Percentiles rank a stretch among this genome's conserved stretches.
phyloP scores from a whole-genome alignment of 2,797 vertebrate genomes.

The Gobio occitaniae region DNA sequence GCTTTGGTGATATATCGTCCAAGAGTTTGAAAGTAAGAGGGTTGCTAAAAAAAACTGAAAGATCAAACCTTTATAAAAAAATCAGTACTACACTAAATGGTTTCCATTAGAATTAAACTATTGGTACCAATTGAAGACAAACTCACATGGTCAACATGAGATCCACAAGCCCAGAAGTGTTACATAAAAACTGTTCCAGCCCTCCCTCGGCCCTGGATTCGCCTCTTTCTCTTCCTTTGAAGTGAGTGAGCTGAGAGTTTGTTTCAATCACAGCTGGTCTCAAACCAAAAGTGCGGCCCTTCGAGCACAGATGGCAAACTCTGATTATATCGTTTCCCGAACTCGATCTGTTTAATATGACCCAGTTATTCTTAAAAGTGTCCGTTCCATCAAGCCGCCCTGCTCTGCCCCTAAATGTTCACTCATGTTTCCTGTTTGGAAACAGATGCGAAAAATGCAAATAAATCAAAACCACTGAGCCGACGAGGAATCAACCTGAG shows the following conservation, averaged over 20 bases:
- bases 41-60: background rate
- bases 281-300: conserved; percentile 49
- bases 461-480: conserved; percentile 84
- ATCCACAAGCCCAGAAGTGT: conserved; percentile 29
- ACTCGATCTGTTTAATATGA: conserved; percentile 49
- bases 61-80: background rate
- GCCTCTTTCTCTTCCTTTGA: conserved; percentile 36
- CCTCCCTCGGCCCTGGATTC: conserved; percentile 8
- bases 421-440: conserved; percentile 85
- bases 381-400: conserved; percentile 54
- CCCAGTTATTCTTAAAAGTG: conserved; percentile 52
- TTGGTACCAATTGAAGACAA: background rate
- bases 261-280: conserved; percentile 41
- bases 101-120: background rate
- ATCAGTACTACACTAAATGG: background rate
- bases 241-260: conserved; percentile 28
- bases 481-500: conserved; percentile 78
- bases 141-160: conserved; percentile 16
- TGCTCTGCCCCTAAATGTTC: conserved; percentile 79
- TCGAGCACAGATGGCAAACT: conserved; percentile 65
- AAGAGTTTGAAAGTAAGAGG: background rate
- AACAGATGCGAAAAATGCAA: conserved; percentile 79
- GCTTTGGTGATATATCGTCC: background rate
- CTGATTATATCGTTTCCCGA: conserved; percentile 72
- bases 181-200: conserved; percentile 20